phyloP scores from a whole-genome alignment of 2,888 invertebrate genomes.

The Philereme vetulata region DNA sequence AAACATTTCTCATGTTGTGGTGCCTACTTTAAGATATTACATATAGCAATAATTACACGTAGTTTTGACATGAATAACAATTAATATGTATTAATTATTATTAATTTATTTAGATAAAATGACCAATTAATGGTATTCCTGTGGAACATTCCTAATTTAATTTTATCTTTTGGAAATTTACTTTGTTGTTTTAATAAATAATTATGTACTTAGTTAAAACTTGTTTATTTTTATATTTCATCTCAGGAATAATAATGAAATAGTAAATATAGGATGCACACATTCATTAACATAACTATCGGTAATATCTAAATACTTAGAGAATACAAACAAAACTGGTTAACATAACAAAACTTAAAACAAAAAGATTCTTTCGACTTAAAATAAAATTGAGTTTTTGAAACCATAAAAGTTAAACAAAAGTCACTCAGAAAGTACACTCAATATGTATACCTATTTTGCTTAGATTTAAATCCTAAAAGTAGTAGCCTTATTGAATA shows the following conservation, averaged over 20 bases:
- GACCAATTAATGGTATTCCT: constrained; percentile 26
- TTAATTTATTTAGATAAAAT: constrained; percentile 5
- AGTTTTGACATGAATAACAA: constrained; percentile 22
- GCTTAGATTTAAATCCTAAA: constrained; percentile 1
- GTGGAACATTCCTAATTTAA: constrained; percentile 35
- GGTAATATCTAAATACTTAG: constrained; percentile 9
- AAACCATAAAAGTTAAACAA: too few species aligned
- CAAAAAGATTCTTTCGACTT: constrained; percentile 6
- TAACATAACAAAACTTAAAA: constrained; percentile 10
- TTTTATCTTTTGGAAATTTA: constrained; percentile 31
- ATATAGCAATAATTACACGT: constrained; percentile 22
- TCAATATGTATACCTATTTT: background rate
- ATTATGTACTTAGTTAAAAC: constrained; percentile 25
- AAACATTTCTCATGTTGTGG: background rate
- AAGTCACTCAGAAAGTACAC: too few species aligned
- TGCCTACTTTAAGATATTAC: constrained; percentile 2
- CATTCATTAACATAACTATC: constrained; percentile 15
- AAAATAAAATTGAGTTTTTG: constrained; percentile 1
- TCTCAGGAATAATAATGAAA: constrained; percentile 1
- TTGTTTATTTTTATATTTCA: constrained; percentile 21
- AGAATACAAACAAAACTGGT: constrained; percentile 17
- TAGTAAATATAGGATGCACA: constrained; percentile 17
- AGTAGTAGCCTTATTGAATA: constrained; percentile 14
- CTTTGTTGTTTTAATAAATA: constrained; percentile 30
- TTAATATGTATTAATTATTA: constrained; percentile 11